phyloP scores from a whole-genome alignment of 2,113 vertebrate species.

The Sinocyclocheilus rhinocerous region DNA sequence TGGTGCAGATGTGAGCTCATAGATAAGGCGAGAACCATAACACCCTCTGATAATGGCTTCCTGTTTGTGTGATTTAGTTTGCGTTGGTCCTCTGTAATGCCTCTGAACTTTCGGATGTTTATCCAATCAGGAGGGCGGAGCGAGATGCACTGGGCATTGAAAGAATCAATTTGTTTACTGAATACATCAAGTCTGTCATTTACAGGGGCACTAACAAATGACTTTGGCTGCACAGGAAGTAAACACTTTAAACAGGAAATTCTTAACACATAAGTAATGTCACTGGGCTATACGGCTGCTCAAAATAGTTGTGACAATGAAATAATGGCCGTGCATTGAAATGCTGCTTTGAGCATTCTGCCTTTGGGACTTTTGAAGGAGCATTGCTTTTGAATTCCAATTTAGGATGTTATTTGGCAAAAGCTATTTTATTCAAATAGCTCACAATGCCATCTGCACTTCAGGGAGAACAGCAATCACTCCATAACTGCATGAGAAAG shows the following conservation, averaged over 20 bases:
- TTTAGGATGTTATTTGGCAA: slow-evolving; percentile 29
- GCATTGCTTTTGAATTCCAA: neutral
- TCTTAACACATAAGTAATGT: slow-evolving; percentile 55
- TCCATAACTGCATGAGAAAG: neutral
- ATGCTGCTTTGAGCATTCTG: neutral
- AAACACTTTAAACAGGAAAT: slow-evolving; percentile 71
- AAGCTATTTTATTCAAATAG: slow-evolving; percentile 23
- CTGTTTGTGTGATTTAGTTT: slow-evolving; percentile 71
- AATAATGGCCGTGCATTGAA: neutral
- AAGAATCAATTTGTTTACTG: slow-evolving; percentile 36
- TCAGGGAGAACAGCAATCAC: slow-evolving; percentile 29
- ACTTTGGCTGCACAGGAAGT: slow-evolving; percentile 63
- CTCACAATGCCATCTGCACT: slow-evolving; percentile 51
- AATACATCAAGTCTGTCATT: slow-evolving; percentile 27
- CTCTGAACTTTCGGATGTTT: slow-evolving; percentile 66
- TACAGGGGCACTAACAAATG: slow-evolving; percentile 40
- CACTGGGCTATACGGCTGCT: neutral
- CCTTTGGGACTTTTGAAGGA: neutral
- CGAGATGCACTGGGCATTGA: neutral
- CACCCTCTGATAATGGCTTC: slow-evolving; percentile 73
- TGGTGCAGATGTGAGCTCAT: slow-evolving; percentile 70
- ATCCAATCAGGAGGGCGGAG: slow-evolving; percentile 44
- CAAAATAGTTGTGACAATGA: slow-evolving; percentile 19
- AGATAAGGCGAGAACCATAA: slow-evolving; percentile 70
- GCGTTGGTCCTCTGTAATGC: slow-evolving; percentile 61